Evolutionary conservation across 2,797 vertebrate genomes (phyloP), one percentile per base, ranked within the genome.

Genomic region (Pseudochirops cupreus): DNA sequence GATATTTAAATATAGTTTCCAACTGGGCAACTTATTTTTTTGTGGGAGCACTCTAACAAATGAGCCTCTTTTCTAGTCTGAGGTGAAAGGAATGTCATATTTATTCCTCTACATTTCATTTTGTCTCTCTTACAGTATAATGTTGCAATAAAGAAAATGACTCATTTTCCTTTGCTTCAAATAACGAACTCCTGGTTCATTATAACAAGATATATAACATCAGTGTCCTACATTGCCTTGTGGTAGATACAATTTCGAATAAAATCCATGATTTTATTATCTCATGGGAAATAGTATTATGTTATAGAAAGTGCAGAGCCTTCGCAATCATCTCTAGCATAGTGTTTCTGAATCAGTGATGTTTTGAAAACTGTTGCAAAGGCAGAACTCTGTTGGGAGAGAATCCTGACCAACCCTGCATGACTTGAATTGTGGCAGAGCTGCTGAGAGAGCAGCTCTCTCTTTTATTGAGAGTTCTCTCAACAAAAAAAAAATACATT

Each of bases 1-100:
- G 97, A 98, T 94, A 97, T 96, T 98, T 95, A 97, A 96, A 97
- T 94, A 89, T 5, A 62, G n/a, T 97, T 98, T 98, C 97, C 91
- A 97, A 90, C 97, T 97, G 96, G 91, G 55, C 31, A 95, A 93
- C 95, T 98, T 98, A 98, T 92, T 90, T 55, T 55, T 46, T 91
- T 97, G 56, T n/a, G 74, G 13, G 3, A 91, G 91, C 89, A 94
- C 58, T 97, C 58, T 94, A 95, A 95, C 82, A 95, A 74, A 56
- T 11, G 53, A 59, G 39, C 54, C 11, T 93, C 93, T 96, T 95
- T 89, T 74, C 31, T 74, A 0, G 55, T 94, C 13, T 50, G 95
- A 95, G 12, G 39, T 62, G 93, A 90, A 14, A 55, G 55, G 24
- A 33, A 26, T 0, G 33, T 39, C 94, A 0, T 54, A 14, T 56